Conservation (phyloP, 2,113 vertebrate genomes). For the Gobius niger region DNA sequence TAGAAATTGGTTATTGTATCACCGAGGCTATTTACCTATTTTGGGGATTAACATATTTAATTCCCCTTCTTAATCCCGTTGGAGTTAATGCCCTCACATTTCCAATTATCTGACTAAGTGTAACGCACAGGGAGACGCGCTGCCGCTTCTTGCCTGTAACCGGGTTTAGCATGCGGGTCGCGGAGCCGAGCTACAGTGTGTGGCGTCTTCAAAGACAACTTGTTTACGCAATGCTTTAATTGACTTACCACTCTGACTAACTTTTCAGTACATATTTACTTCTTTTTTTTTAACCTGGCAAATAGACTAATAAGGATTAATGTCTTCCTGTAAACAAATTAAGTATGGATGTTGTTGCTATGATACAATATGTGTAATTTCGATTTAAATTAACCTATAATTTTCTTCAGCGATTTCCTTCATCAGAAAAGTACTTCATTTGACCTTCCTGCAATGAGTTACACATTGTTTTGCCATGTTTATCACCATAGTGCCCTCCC, state of each 20-base stretch:
- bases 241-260: constrained; percentile 59
- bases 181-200: constrained; percentile 60
- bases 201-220: constrained; percentile 66
- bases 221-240: constrained; percentile 66
- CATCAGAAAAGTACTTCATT: background rate
- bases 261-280: constrained; percentile 31
- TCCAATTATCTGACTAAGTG: constrained; percentile 84
- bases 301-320: constrained; percentile 13
- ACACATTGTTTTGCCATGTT: background rate
- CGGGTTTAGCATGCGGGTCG: constrained; percentile 70
- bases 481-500: too few species aligned
- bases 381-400: background rate
- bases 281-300: constrained; percentile 34
- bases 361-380: constrained; percentile 1
- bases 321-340: background rate
- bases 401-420: background rate
- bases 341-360: background rate
- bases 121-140: constrained; percentile 73
- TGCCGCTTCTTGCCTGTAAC: constrained; percentile 72
- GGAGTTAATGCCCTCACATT: constrained; percentile 83
- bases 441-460: background rate
- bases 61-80: constrained; percentile 82
- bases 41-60: constrained; percentile 87
- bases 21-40: constrained; percentile 85
- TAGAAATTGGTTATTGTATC: constrained; percentile 86